phyloP scores from a whole-genome alignment of 1,140 invertebrate species.

The Thereuonema tuberculata region DNA sequence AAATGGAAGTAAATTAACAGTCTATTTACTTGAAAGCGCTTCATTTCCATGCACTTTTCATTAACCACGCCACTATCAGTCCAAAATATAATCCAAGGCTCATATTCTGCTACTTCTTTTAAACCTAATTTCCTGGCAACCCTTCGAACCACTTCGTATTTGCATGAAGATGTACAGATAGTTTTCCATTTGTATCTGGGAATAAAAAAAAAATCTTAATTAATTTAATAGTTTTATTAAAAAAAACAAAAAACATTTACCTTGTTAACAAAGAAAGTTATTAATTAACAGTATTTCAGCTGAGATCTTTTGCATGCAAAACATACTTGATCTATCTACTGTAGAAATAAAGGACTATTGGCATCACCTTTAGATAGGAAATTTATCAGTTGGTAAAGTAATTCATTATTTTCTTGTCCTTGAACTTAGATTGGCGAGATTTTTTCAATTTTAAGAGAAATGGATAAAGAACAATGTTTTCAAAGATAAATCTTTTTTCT shows the following conservation, averaged over 20 bases:
- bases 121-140: slow-evolving; percentile 57
- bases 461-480: too few species aligned
- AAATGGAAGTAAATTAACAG: too few species aligned
- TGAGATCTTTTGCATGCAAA: too few species aligned
- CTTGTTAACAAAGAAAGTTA: not conserved
- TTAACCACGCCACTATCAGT: slow-evolving; percentile 67
- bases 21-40: slow-evolving; percentile 48
- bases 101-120: slow-evolving; percentile 58
- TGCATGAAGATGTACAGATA: slow-evolving; percentile 56
- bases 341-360: too few species aligned
- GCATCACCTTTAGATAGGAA: too few species aligned
- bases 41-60: slow-evolving; percentile 74
- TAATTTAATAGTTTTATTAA: not conserved
- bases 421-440: too few species aligned
- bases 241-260: not conserved
- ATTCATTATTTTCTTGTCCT: too few species aligned
- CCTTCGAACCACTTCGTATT: slow-evolving; percentile 53
- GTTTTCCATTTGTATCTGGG: slow-evolving; percentile 1
- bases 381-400: too few species aligned
- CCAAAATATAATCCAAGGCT: slow-evolving; percentile 80
- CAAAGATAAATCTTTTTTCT: too few species aligned
- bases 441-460: too few species aligned
- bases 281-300: too few species aligned
- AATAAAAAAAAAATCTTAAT: not conserved
- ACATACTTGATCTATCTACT: too few species aligned